Evolutionary conservation across 2,797 vertebrate genomes (phyloP), one percentile per base, ranked within the genome.

Genomic region (Poeciliopsis presidionis): DNA sequence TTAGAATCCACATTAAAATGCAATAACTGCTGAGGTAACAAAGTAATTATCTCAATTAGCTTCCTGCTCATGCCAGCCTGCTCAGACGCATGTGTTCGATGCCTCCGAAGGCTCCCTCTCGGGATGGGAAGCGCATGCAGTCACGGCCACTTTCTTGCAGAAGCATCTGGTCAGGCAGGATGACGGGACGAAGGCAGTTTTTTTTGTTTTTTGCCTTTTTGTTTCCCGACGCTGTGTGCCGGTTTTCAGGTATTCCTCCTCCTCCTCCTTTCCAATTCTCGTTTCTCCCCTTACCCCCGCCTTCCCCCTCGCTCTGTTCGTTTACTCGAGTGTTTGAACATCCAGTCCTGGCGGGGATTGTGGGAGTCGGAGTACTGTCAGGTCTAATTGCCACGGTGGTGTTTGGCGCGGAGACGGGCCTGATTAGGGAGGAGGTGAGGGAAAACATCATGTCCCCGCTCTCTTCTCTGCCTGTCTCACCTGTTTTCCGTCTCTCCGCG

Each of bases 401-500:
- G 96, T 96, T 96, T 94, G 95, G 95, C 95, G 95, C 96, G 94
- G 93, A 96, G 96, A 97, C 95, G 94, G 96, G 96, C 95, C 96
- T 96, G 97, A 97, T 97, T 97, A 97, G 95, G 94, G 95, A 93
- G 94, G 96, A 96, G 96, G 96, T 96, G 96, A 97, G 95, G 96
- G 96, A 96, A 96, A 97, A 95, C 96, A 96, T 96, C 93, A 91
- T 96, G 96, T 93, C 90, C 84, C 89, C 82, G 36, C 91, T 91
- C 86, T 87, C 88, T 86, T 80, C 81, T 83, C 81, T 89, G 80
- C 30, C 83, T 65, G 83, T 89, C 89, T 89, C 86, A 86, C 85
- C 90, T 88, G 43, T 82, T 88, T 88, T 90, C 85, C 79, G 80
- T 85, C 84, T 90, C 51, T 78, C 73, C 49, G 69, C 72, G 55